These are phyloP conservation scores for Hassar affinis DNA, from an alignment of 2,113 vertebrate genomes.

Conservation along the genomic window DNA sequence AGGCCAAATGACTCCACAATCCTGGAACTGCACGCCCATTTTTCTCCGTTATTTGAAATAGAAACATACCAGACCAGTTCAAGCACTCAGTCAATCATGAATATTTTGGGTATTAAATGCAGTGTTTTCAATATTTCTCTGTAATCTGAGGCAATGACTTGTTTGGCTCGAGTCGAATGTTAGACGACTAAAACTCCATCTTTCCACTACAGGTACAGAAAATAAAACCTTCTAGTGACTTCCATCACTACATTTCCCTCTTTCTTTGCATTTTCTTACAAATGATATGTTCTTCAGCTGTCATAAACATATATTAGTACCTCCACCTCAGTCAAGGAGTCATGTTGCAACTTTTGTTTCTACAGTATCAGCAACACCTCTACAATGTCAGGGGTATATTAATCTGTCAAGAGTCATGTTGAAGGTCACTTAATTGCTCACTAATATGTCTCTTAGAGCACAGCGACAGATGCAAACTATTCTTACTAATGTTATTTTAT, in stretches of 20 bases:
- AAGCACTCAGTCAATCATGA: background rate
- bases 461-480: slow-evolving; percentile 52
- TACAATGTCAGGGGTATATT: slow-evolving; percentile 50
- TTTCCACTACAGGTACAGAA: background rate
- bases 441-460: slow-evolving; percentile 52
- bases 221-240: slow-evolving; percentile 11
- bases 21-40: background rate
- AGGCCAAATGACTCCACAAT: background rate
- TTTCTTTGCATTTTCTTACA: slow-evolving; percentile 18
- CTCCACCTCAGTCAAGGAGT: slow-evolving; percentile 33
- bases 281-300: slow-evolving; percentile 25
- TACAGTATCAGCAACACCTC: slow-evolving; percentile 39
- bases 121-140: slow-evolving; percentile 13
- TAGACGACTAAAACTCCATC: slow-evolving; percentile 10
- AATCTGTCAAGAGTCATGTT: slow-evolving; percentile 48
- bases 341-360: slow-evolving; percentile 39
- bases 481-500: slow-evolving; percentile 50
- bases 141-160: slow-evolving; percentile 27
- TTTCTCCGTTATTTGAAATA: slow-evolving; percentile 8
- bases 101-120: slow-evolving; percentile 34
- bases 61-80: slow-evolving; percentile 6
- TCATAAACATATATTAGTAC: slow-evolving; percentile 35
- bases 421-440: slow-evolving; percentile 55
- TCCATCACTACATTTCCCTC: slow-evolving; percentile 8
- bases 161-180: slow-evolving; percentile 24